These are phyloP conservation scores for Campodea augens DNA, from an alignment of 1,140 invertebrate species.

Conservation along the genomic window DNA sequence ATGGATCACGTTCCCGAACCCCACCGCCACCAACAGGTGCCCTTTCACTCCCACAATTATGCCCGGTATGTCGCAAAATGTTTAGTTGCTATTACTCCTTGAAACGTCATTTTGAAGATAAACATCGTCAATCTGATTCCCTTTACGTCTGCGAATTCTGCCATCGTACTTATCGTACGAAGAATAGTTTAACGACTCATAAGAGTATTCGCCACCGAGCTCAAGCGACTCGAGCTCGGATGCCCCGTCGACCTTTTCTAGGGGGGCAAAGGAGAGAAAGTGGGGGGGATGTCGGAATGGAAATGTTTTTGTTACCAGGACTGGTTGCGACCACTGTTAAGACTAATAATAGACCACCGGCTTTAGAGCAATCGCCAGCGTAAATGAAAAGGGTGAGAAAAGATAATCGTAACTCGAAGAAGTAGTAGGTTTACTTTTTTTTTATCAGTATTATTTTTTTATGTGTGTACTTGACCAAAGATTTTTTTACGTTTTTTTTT, in stretches of 20 bases:
- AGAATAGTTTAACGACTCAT: constrained; percentile 74
- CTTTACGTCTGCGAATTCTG: constrained; percentile 76
- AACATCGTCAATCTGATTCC: constrained; percentile 70
- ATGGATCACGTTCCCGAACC: constrained; percentile 31
- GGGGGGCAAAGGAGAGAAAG: background rate
- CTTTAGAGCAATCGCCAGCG: too few species aligned
- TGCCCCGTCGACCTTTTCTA: background rate
- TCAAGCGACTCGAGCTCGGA: background rate
- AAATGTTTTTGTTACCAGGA: too few species aligned
- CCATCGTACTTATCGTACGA: constrained; percentile 63
- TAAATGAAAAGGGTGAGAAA: too few species aligned
- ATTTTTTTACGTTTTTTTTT: too few species aligned
- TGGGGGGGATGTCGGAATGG: background rate
- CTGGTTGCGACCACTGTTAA: too few species aligned
- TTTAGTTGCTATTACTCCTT: constrained; percentile 80
- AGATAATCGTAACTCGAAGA: too few species aligned
- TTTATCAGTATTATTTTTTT: too few species aligned
- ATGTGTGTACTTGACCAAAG: too few species aligned
- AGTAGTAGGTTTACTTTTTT: too few species aligned
- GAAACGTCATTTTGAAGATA: constrained; percentile 76
- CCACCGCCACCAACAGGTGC: constrained; percentile 62
- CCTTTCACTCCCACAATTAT: constrained; percentile 73
- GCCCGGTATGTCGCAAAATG: constrained; percentile 68
- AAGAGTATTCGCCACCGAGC: constrained; percentile 69
- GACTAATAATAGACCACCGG: too few species aligned